These are phyloP conservation scores for Cichlasoma orientale DNA, from an alignment of 2,797 vertebrate species.

Conservation along the genomic window DNA sequence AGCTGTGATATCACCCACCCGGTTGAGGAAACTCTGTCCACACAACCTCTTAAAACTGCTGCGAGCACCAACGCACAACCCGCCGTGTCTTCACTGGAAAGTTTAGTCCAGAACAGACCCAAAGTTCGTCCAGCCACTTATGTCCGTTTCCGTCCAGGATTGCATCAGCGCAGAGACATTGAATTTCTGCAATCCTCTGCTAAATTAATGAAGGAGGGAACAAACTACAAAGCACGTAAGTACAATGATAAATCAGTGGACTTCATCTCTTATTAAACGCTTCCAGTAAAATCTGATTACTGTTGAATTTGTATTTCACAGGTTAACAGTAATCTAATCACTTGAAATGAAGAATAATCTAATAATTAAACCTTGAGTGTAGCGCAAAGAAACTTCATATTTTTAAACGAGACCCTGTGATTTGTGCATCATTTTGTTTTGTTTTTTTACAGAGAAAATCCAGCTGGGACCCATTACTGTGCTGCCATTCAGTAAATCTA, in stretches of 20 bases:
- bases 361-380: not conserved
- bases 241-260: not conserved
- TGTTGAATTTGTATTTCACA: not conserved
- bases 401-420: not conserved
- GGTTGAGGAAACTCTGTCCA: not conserved
- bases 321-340: too few species aligned
- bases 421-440: not conserved
- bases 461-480: constrained; percentile 65
- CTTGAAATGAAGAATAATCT: not conserved
- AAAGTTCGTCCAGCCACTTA: constrained; percentile 6
- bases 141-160: constrained; percentile 21
- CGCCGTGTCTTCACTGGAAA: not conserved
- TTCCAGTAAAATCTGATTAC: not conserved
- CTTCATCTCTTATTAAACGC: not conserved
- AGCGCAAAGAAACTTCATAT: not conserved
- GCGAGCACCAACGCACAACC: not conserved
- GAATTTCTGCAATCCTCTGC: not conserved
- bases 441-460: constrained; percentile 55
- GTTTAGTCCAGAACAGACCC: not conserved
- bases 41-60: not conserved
- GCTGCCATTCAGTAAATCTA: constrained; percentile 17
- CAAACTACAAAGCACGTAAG: constrained; percentile 30
- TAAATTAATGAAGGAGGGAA: constrained; percentile 27
- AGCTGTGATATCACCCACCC: constrained; percentile 51
- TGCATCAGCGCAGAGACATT: not conserved